Base-by-base conservation (phyloP, 2,888 invertebrate species). In the Temnothorax rugatulus region DNA sequence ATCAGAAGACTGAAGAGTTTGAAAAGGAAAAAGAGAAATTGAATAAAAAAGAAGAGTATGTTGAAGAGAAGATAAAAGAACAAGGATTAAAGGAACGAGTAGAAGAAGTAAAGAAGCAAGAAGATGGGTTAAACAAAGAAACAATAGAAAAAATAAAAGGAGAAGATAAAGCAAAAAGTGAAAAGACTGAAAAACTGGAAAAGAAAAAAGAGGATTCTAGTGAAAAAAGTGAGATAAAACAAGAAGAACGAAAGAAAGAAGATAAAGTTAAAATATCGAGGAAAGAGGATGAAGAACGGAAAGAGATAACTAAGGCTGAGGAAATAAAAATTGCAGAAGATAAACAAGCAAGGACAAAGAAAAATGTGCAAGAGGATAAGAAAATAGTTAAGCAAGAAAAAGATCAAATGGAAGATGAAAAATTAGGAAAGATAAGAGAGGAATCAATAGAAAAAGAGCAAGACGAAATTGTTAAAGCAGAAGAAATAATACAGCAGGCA, bases 361-460 rank as follows among this genome's bases (percentile, higher is more conserved):
- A 66, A 34, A 15, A 38, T 52, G 8, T 71, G 57, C 61, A 86
- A 76, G 38, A 86, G 54, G 90, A 47, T 2, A 59, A 76, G 34
- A 83, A 87, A 61, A 81, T 18, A 61, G 82, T 71, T 7, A 87
- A 3, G 92, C 93, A 68, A 79, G 29, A 86, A 87, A 66, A 74
- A 18, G 61, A 83, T 71, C 52, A 77, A 86, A 34, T 34, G 89
- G 82, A 88, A 82, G 47, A 82, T 71, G 73, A 83, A 68, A 83
- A 74, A 11, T 66, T 44, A 94, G 94, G 82, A 94, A 95, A 52
- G 91, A 91, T 54, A 93, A 93, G 34, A 5, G 82, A 83, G 15
- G 68, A 90, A 76, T 61, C 64, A 59, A 86, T 68, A 66, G 74
- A 86, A 76, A 61, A 82, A 54, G 76, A 76, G 25, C 64, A 68